Base-by-base conservation (phyloP, 2,113 vertebrate species). In the Acinonyx jubatus region DNA sequence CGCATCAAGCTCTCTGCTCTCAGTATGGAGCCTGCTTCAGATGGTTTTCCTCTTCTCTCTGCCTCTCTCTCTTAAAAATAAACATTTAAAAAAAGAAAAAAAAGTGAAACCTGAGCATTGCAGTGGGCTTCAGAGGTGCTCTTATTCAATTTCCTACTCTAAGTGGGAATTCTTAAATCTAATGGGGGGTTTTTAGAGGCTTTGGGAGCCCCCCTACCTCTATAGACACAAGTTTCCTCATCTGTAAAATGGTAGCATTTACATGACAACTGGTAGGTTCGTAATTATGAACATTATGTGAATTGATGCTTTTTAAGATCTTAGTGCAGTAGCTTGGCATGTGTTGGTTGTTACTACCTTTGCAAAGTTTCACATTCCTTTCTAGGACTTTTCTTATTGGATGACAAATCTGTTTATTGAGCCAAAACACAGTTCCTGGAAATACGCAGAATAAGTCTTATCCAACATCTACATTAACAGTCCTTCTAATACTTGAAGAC, bases 401-500 rank as follows among this genome's bases (percentile, higher is more conserved):
- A 80, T 95, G 82, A 80, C 36, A 94, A 81, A 94, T 95, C 55
- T 95, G 76, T 80, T 92, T 95, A 94, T 48, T 73, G 79, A 79
- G 69, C 90, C 87, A 85, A 65, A 74, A 96, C 90, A 33, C 90
- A 88, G 92, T 92, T 94, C 76, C 84, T 97, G 84, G 76, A 91
- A 90, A 91, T 73, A 85, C 78, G 73, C 81, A 94, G 66, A 96
- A 31, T 90, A 94, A 96, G 52, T 81, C 52, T 61, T 55, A 97
- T 90, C 88, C 61, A 81, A 96, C 57, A 88, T 97, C 76, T 97
- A 91, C 61, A 82, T 96, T 90, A 97, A 88, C 66, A 84, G 84
- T 71, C 84, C 97, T 97, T 91, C 88, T 95, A 65, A 97, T 94
- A 92, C 88, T 98, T 88, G 93, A 97, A 98, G 97, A 93, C 94